phyloP scores from a whole-genome alignment of 2,888 invertebrate genomes.

The Drosophila nr. perissopoda region DNA sequence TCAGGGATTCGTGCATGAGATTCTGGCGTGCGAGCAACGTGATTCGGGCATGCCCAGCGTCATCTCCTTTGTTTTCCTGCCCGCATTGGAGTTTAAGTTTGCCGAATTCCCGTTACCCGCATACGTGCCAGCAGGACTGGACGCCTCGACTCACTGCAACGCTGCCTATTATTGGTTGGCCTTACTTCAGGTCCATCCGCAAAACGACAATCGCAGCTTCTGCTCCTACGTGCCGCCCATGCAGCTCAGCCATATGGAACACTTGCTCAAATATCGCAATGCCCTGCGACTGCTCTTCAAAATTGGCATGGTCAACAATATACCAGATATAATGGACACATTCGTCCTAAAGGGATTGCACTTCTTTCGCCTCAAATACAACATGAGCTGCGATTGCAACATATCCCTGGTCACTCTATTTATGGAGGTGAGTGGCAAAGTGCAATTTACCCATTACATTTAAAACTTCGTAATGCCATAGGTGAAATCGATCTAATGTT shows the following conservation, averaged over 20 bases:
- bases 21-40: slow-evolving; percentile 57
- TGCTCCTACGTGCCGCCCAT: slow-evolving; percentile 67
- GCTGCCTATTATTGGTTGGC: slow-evolving; percentile 55
- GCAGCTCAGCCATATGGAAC: slow-evolving; percentile 52
- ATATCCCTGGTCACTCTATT: slow-evolving; percentile 55
- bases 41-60: slow-evolving; percentile 53
- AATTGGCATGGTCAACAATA: slow-evolving; percentile 54
- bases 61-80: slow-evolving; percentile 63
- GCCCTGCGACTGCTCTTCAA: slow-evolving; percentile 57
- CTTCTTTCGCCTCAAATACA: slow-evolving; percentile 60
- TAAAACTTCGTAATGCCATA: background rate
- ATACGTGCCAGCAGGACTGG: slow-evolving; percentile 52
- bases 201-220: slow-evolving; percentile 56
- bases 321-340: slow-evolving; percentile 57
- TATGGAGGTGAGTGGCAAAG: slow-evolving; percentile 50
- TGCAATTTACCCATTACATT: too few species aligned
- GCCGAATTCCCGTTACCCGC: slow-evolving; percentile 50
- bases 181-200: slow-evolving; percentile 60
- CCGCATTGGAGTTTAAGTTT: slow-evolving; percentile 57
- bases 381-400: slow-evolving; percentile 56
- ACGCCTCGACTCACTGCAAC: slow-evolving; percentile 51
- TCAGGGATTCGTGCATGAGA: slow-evolving; percentile 65
- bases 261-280: slow-evolving; percentile 63
- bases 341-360: slow-evolving; percentile 62
- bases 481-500: too few species aligned